Evolutionary conservation across 2,113 vertebrate species (phyloP).

Genomic region (Puntigrus tetrazona): DNA sequence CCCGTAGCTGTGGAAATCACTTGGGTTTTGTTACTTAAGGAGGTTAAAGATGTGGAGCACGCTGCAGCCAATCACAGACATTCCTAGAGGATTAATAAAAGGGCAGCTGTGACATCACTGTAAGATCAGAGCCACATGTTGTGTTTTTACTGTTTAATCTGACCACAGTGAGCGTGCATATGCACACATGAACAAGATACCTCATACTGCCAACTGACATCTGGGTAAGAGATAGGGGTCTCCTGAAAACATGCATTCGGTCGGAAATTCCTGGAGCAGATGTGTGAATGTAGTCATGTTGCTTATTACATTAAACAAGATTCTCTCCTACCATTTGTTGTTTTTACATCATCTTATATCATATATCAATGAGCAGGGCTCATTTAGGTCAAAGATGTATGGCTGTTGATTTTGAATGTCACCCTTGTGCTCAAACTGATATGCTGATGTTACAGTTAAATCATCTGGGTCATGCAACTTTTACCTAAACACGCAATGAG

Average conservation of each 20-base stretch:
- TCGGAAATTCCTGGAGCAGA: conserved; percentile 22
- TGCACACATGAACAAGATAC: background rate
- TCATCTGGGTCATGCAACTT: background rate
- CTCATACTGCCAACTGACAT: conserved; percentile 24
- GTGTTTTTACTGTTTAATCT: conserved; percentile 58
- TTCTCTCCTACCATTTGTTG: background rate
- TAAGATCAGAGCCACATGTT: conserved; percentile 69
- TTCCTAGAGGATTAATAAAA: conserved; percentile 62
- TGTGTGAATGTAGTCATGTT: conserved; percentile 1
- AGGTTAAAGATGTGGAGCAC: conserved; percentile 44
- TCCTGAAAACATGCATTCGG: conserved; percentile 26
- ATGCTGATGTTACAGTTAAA: background rate
- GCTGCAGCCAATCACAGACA: conserved; percentile 48
- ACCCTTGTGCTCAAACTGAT: background rate
- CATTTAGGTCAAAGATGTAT: background rate
- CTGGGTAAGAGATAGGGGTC: conserved; percentile 35
- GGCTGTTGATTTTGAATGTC: background rate
- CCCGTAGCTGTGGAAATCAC: conserved; percentile 4
- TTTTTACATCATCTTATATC: background rate
- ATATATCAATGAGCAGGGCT: too few relatives aligned
- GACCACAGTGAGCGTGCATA: conserved; percentile 11
- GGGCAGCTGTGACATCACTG: conserved; percentile 67
- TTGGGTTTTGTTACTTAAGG: conserved; percentile 26
- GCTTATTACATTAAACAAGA: background rate
- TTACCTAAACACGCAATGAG: background rate